Percentiles rank a stretch among this genome's conserved stretches.
phyloP scores from a whole-genome alignment of 1,140 invertebrate species.

The Drosophila erecta region DNA sequence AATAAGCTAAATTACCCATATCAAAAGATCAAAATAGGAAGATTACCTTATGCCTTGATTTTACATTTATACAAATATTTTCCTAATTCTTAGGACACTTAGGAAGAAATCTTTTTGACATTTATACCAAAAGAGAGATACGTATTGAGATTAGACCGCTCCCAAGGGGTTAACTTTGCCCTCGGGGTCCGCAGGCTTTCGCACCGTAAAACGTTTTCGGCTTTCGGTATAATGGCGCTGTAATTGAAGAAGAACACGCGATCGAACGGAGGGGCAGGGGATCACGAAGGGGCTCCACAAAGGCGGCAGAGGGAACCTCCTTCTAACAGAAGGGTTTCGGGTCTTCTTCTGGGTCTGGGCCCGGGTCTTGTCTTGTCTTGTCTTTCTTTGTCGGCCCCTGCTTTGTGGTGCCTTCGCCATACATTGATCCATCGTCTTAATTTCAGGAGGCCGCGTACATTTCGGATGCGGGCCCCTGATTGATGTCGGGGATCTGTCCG shows the following conservation, averaged over 20 bases:
- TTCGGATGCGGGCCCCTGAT: constrained; percentile 53
- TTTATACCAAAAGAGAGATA: no score
- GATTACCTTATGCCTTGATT: no score
- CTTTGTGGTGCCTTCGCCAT: constrained; percentile 45
- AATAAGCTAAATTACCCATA: no score
- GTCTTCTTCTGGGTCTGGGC: not conserved
- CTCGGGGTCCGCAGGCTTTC: constrained; percentile 44
- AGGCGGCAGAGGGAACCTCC: constrained; percentile 44
- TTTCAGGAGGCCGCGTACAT: constrained; percentile 57
- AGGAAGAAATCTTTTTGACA: not conserved
- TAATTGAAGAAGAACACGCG: constrained; percentile 82
- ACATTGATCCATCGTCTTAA: constrained; percentile 75
- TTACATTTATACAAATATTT: no score
- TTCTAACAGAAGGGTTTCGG: constrained; percentile 45
- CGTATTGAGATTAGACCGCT: not conserved
- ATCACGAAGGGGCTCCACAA: constrained; percentile 1
- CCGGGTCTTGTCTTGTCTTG: not conserved
- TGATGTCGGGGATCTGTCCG: constrained; percentile 58
- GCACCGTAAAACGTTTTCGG: constrained; percentile 71
- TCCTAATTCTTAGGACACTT: not conserved
- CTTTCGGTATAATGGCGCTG: constrained; percentile 76
- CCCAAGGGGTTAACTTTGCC: constrained; percentile 23
- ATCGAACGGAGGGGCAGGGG: constrained; percentile 41
- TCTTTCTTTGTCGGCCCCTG: not conserved
- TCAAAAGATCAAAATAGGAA: no score